Percentiles rank a stretch among this genome's conserved stretches.
phyloP scores from a whole-genome alignment of 2,113 vertebrate genomes.

The Montifringilla adamsi region DNA sequence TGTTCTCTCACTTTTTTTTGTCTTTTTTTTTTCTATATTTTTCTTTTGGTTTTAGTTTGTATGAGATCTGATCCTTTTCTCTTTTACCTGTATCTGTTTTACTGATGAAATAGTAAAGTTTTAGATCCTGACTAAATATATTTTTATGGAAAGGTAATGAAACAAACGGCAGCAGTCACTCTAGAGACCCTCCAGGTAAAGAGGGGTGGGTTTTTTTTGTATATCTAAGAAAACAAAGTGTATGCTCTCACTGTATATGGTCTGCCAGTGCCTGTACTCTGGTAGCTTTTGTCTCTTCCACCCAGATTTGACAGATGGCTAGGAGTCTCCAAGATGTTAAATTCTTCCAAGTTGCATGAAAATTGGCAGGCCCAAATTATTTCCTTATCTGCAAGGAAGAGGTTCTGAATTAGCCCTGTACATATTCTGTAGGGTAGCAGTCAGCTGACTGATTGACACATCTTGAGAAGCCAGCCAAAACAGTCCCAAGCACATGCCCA shows the following conservation, averaged over 20 bases:
- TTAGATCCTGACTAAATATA: background rate
- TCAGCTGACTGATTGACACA: accelerated
- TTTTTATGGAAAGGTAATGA: background rate
- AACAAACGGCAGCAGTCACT: background rate
- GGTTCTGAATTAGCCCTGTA: background rate
- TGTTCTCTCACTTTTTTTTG: background rate
- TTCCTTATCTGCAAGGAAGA: background rate
- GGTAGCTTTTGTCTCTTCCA: background rate
- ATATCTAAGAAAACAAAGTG: background rate
- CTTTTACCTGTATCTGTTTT: background rate
- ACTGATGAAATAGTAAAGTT: background rate
- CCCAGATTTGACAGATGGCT: background rate
- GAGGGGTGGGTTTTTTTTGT: background rate
- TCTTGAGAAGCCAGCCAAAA: background rate
- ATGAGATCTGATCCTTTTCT: background rate
- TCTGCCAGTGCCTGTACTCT: background rate
- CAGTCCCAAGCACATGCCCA: too few species aligned
- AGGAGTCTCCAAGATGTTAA: background rate
- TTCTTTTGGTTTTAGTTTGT: background rate
- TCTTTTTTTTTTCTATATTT: background rate
- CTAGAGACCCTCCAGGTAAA: background rate
- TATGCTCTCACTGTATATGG: background rate
- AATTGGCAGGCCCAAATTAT: background rate
- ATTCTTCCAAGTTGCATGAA: background rate
- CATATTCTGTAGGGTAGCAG: background rate